Conservation (phyloP, 2,888 invertebrate species). For the Platycnemis pennipes region DNA sequence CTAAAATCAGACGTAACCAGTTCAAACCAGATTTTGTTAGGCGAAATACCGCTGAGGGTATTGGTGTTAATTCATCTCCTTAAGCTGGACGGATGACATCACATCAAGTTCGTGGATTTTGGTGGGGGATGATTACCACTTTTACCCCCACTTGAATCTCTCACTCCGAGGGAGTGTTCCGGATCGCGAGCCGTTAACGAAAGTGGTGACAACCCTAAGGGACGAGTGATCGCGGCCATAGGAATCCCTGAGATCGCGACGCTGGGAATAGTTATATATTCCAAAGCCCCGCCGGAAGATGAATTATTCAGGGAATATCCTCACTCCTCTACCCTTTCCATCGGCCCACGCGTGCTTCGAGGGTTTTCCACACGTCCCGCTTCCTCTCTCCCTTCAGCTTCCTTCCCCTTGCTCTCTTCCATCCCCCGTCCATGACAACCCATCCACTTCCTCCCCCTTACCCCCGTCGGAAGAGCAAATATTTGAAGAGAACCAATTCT, state of each 20-base stretch:
- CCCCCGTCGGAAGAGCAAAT: conserved; percentile 35
- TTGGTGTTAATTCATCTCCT: too few relatives aligned
- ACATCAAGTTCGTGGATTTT: too few relatives aligned
- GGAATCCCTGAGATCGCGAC: conserved; percentile 22
- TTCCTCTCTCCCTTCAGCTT: neutral
- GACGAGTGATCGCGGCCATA: neutral
- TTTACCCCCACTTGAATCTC: too few relatives aligned
- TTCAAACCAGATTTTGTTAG: too few relatives aligned
- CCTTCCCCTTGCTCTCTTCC: too few relatives aligned
- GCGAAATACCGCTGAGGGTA: too few relatives aligned
- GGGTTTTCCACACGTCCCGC: neutral
- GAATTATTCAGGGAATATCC: conserved; percentile 60
- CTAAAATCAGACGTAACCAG: too few relatives aligned
- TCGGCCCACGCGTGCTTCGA: conserved; percentile 5
- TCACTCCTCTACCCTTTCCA: neutral
- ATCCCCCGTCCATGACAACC: neutral
- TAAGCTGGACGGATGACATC: too few relatives aligned
- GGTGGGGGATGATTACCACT: too few relatives aligned
- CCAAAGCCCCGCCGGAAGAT: conserved; percentile 19
- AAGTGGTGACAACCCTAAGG: too few relatives aligned
- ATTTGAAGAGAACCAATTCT: conserved; percentile 65
- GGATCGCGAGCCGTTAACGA: neutral
- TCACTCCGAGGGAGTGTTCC: neutral
- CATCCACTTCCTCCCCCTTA: neutral
- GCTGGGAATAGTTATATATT: conserved; percentile 47